Conservation (phyloP, 1,140 invertebrate genomes). For the Brevipalpus yothersi region DNA sequence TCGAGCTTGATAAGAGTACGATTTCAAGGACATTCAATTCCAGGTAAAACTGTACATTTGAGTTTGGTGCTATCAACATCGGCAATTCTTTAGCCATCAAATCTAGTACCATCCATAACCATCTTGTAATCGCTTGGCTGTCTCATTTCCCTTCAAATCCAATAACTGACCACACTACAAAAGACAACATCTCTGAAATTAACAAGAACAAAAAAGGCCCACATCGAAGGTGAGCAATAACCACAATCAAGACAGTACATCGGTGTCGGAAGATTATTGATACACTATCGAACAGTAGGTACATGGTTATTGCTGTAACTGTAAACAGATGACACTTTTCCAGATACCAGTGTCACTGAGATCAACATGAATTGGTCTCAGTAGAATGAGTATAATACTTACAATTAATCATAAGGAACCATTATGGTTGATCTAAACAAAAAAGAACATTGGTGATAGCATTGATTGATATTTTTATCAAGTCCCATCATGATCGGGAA, state of each 20-base stretch:
- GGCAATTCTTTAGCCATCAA: conserved; percentile 69
- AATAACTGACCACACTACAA: conserved; percentile 66
- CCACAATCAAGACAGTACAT: neutral
- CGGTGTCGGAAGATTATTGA: neutral
- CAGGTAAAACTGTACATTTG: conserved; percentile 57
- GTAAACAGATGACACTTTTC: neutral
- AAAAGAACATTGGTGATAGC: neutral
- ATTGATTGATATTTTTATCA: neutral
- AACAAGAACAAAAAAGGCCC: neutral
- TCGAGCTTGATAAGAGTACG: conserved; percentile 55
- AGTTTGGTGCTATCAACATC: conserved; percentile 73
- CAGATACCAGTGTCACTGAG: neutral
- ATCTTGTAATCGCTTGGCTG: conserved; percentile 42
- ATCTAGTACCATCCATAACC: conserved; percentile 77
- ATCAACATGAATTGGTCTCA: neutral
- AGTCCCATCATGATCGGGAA: no score
- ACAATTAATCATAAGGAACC: neutral
- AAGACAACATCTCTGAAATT: conserved; percentile 37
- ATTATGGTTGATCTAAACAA: neutral
- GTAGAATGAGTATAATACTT: neutral
- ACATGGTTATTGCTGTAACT: neutral
- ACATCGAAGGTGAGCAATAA: neutral
- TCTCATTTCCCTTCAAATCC: conserved; percentile 75
- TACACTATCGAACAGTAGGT: neutral
- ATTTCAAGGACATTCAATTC: conserved; percentile 75